A percentile compares a stretch with the other conserved stretches of the same genome.
phyloP scores from a whole-genome alignment of 2,113 vertebrate genomes.

The Clupea harengus region DNA sequence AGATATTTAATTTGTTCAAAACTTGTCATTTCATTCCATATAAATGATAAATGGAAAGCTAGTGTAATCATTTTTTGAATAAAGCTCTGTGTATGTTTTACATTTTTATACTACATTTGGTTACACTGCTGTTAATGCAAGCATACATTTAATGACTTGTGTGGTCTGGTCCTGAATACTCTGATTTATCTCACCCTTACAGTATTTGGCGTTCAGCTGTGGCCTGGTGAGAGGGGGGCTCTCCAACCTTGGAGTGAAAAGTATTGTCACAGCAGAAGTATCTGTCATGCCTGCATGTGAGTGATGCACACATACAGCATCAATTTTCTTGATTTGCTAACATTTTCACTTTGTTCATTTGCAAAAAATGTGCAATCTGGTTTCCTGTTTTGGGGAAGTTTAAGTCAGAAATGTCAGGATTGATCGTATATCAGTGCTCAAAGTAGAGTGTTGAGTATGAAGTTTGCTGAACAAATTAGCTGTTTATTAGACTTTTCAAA shows the following conservation, averaged over 20 bases:
- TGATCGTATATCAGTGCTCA: neutral
- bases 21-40: no score
- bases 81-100: no score
- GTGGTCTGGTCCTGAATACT: neutral
- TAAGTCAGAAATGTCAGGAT: neutral
- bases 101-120: no score
- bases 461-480: neutral
- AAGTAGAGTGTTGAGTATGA: neutral
- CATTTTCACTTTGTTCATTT: no score
- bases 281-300: constrained; percentile 94
- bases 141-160: neutral
- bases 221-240: constrained; percentile 92
- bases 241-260: constrained; percentile 90
- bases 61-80: no score
- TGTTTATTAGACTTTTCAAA: no score
- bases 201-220: constrained; percentile 95
- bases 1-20: no score
- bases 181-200: constrained; percentile 42
- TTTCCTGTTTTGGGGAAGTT: neutral
- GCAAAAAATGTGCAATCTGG: neutral
- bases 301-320: constrained; percentile 42
- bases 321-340: no score
- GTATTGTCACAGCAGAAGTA: constrained; percentile 95
- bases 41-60: no score
- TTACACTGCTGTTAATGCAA: no score